A percentile compares a stretch with the other conserved stretches of the same genome.
These are phyloP conservation scores for Amiota mariae DNA, from an alignment of 2,888 invertebrate genomes.

Conservation along the genomic window DNA sequence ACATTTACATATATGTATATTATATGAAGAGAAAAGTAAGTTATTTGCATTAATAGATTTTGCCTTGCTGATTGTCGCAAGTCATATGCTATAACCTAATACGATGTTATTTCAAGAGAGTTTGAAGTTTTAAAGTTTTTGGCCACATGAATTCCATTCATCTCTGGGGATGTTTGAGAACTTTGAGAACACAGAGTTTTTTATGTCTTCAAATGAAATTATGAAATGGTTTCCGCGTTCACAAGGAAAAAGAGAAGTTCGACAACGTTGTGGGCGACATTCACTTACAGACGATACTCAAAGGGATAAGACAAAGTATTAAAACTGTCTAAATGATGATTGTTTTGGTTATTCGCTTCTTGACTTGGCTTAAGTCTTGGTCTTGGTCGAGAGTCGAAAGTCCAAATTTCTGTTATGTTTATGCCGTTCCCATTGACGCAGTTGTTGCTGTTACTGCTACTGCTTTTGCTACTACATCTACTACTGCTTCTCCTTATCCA, in stretches of 20 bases:
- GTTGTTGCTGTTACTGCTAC: neutral
- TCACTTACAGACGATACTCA: conserved; percentile 47
- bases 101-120: neutral
- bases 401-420: too few species aligned
- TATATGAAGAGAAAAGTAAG: too few species aligned
- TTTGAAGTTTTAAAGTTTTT: conserved; percentile 3
- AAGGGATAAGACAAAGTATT: conserved; percentile 65
- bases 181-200: conserved; percentile 42
- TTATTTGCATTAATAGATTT: too few species aligned
- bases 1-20: too few species aligned
- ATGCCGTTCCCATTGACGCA: too few species aligned
- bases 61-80: too few species aligned
- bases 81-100: too few species aligned
- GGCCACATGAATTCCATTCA: neutral
- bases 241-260: neutral
- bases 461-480: neutral
- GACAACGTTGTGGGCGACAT: conserved; percentile 22
- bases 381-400: neutral
- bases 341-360: conserved; percentile 66
- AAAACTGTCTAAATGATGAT: conserved; percentile 72
- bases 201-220: conserved; percentile 60
- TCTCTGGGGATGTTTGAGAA: neutral
- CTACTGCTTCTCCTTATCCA: too few species aligned
- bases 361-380: conserved; percentile 28
- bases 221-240: conserved; percentile 47